Conservation (phyloP, 2,797 vertebrate genomes). For the Cirrhinus mrigala region DNA sequence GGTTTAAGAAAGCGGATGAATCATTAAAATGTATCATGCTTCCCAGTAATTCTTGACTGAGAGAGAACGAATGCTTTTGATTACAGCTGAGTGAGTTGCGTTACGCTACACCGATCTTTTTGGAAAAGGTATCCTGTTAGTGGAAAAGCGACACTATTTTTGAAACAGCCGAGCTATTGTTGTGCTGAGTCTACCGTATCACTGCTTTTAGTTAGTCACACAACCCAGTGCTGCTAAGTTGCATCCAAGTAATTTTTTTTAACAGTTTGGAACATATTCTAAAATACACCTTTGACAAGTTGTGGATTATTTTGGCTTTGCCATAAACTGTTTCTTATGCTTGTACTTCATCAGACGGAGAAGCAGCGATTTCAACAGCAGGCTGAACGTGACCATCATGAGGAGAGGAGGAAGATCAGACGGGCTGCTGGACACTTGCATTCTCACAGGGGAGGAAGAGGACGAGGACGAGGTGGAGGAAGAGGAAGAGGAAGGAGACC, state of each 20-base stretch:
- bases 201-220: neutral
- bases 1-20: neutral
- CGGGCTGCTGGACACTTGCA: conserved; percentile 88
- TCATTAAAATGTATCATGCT: neutral
- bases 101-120: neutral
- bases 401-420: conserved; percentile 89
- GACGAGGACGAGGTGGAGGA: conserved; percentile 39
- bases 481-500: conserved; percentile 61
- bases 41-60: neutral
- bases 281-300: no score
- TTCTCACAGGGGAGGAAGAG: conserved; percentile 68
- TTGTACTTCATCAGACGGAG: conserved; percentile 78
- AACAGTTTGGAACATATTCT: no score
- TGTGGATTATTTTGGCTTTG: neutral
- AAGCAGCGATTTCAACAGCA: conserved; percentile 89
- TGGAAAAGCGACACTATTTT: neutral
- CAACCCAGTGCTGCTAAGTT: neutral
- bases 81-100: neutral
- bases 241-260: neutral
- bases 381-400: conserved; percentile 88
- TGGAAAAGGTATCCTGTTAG: neutral
- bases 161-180: neutral
- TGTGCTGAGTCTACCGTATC: neutral
- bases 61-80: neutral
- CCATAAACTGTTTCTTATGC: neutral